Evolutionary conservation across 2,113 vertebrate genomes (phyloP), one percentile per base, ranked within the genome.

Genomic region (Ciconia stormi): DNA sequence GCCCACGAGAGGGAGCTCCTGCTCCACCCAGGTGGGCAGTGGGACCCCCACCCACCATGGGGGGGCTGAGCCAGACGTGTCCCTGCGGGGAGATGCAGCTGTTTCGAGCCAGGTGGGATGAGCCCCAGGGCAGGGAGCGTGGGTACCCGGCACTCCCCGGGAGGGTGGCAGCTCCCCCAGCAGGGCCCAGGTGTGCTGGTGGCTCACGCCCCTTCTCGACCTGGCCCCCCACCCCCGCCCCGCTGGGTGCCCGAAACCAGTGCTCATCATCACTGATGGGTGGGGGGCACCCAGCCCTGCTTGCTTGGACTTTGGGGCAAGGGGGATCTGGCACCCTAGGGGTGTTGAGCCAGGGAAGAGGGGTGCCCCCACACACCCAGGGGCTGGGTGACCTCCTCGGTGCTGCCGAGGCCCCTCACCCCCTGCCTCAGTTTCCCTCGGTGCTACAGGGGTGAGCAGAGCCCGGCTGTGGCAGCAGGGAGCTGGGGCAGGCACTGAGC

Each of bases 401-500:
- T 49, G n/a, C 53, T 80, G 55, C 29, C 9, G 2, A 46, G 25
- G 32, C 38, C 27, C 20, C 52, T 36, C 17, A 15, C 16, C 19
- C 55, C 11, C 50, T 74, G 78, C 65, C 61, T 76, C 90, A 42
- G 53, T 72, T 77, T 80, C 62, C 50, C 38, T 15, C 1, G 1
- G 21, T 29, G 66, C 78, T 36, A 2, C 5, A 52, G 30, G 21
- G 16, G 6, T 15, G 40, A 77, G 27, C 16, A 0, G 49, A 38
- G 38, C 52, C 16, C 0, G 1, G 19, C 49, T 27, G 25, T 3
- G 25, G 38, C 53, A n/a, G 10, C 1, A 0, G 17, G 32, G 16
- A 52, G 44, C 69, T 62, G 61, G 12, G 26, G 40, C 61, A 10
- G 13, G 40, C 12, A 11, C 56, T 22, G 65, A n/a, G n/a, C 30